phyloP scores from a whole-genome alignment of 2,797 vertebrate species.

The Thamnophis elegans region DNA sequence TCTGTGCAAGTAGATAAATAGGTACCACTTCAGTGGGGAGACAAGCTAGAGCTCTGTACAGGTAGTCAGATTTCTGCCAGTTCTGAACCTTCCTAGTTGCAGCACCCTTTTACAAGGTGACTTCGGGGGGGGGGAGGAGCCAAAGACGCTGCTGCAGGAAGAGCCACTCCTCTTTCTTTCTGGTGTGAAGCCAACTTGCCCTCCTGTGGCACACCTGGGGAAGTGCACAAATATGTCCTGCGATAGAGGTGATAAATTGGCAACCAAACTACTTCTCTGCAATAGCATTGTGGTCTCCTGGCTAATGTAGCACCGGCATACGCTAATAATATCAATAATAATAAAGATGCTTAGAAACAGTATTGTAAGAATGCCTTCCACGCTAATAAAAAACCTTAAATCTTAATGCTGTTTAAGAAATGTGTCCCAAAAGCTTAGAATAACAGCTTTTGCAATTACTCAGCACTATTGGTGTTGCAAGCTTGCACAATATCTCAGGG shows the following conservation, averaged over 20 bases:
- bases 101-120: too few relatives aligned
- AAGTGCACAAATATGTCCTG: neutral
- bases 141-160: too few relatives aligned
- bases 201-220: neutral
- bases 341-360: neutral
- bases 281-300: neutral
- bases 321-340: too few relatives aligned
- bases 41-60: too few relatives aligned
- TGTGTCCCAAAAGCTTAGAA: neutral
- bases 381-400: neutral
- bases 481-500: neutral
- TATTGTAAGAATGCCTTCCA: neutral
- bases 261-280: neutral
- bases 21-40: too few relatives aligned
- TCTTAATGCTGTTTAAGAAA: neutral
- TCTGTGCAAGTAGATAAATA: too few relatives aligned
- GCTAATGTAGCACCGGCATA: neutral
- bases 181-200: neutral
- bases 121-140: too few relatives aligned
- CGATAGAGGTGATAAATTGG: too few relatives aligned
- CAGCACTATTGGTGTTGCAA: neutral
- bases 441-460: neutral
- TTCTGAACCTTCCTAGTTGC: too few relatives aligned
- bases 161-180: too few relatives aligned
- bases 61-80: too few relatives aligned